A percentile compares a stretch with the other conserved stretches of the same genome.
phyloP scores from a whole-genome alignment of 2,113 vertebrate species.

The Lampris incognitus region DNA sequence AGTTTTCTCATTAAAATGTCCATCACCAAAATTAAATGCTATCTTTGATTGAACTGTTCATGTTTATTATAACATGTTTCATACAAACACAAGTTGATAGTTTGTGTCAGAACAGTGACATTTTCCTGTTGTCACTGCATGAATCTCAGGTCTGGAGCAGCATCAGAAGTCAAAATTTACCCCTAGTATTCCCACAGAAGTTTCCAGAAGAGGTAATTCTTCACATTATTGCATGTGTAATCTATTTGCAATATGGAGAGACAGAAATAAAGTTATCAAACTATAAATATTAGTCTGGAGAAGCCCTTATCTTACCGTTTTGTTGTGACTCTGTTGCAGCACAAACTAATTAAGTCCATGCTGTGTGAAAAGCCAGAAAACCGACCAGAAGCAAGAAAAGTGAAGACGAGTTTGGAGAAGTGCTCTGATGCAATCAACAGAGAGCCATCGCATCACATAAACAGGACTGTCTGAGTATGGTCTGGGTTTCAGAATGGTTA shows the following conservation, averaged over 20 bases:
- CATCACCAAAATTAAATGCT: not conserved
- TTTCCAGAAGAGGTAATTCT: constrained; percentile 68
- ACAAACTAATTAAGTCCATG: constrained; percentile 61
- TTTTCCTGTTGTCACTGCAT: not conserved
- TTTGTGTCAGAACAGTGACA: not conserved
- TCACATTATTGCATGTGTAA: not conserved
- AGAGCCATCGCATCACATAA: not conserved
- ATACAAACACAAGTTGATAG: not conserved
- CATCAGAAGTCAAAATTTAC: constrained; percentile 46
- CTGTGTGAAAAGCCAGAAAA: constrained; percentile 52
- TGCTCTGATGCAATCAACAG: not conserved
- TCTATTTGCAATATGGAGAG: not conserved
- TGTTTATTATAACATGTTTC: not conserved
- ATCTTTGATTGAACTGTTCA: not conserved
- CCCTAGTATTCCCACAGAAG: constrained; percentile 32
- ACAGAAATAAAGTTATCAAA: too few species aligned
- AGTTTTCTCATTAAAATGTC: too few species aligned
- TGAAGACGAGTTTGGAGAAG: constrained; percentile 38
- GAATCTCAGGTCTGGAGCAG: constrained; percentile 40
- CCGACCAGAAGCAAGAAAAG: constrained; percentile 56
- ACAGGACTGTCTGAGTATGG: constrained; percentile 44
- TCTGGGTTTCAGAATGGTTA: not conserved
- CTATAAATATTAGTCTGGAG: not conserved
- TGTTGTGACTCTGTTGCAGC: constrained; percentile 49
- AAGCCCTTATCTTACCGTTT: not conserved